Base-by-base conservation (phyloP, 2,888 invertebrate genomes). In the Asteroscopus sphinx region DNA sequence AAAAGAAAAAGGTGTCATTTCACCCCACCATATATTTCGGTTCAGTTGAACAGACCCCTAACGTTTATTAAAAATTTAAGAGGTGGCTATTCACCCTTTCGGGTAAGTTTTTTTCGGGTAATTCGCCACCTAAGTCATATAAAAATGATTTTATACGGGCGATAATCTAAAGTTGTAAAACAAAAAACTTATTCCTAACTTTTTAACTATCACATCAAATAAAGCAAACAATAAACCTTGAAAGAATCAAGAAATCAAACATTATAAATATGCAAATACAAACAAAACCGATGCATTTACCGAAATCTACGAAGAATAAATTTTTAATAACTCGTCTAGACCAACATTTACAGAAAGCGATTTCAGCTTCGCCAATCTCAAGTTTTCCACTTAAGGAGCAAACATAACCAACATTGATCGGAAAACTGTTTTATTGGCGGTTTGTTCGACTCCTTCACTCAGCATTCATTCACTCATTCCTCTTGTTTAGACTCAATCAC, bases 241-340 rank as follows among this genome's bases (percentile, higher is more conserved):
- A 21, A 33, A 35, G 17, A 32, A 45, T 46, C 26, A 15, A 55
- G 1, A 3, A 6, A 32, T 2, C 12, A 12, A 6, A 35, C 9
- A 35, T 35, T 28, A 26, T 26, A 28, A 13, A 7, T 57, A 68
- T 72, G 65, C 44, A 48, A 70, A 72, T 68, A 49, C 37, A 49
- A 65, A 60, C 46, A 40, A 58, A 35, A 51, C 26, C 17, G 44
- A 82, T 87, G 82, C 83, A 84, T 85, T 85, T 30, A 82, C 77
- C 74, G 70, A 88, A 87, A 86, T 88, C 82, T 83, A 87, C 85
- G 77, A 73, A 79, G 85, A 87, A 86, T 89, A 87, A 82, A 88
- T 90, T 89, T 88, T 89, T 91, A 92, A 92, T 92, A 91, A 89
- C 87, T 81, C 81, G 93, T 93, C 93, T 93, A 93, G 93, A 93